Base-by-base conservation (phyloP, 37 sponge, comb jelly and placozoan species). In the Cliona cf. orientalis region DNA sequence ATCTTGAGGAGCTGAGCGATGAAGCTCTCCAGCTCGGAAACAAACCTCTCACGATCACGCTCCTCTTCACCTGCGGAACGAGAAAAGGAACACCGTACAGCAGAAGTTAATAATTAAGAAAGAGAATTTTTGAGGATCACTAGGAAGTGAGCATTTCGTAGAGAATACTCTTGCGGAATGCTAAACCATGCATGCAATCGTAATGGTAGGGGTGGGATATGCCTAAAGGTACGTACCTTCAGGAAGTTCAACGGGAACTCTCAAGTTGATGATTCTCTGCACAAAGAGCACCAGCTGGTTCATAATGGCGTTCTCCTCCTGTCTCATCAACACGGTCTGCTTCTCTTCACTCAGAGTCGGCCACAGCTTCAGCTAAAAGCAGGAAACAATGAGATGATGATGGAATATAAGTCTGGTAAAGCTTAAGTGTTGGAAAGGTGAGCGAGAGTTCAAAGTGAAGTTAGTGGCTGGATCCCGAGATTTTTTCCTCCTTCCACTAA, bases 231-330 rank as follows among this genome's bases (percentile, higher is more conserved):
- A 37, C 72, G n/a, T 46, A 84, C 84, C 72, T 75, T 46, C 82
- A 1, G 59, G 31, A 2, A 80, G 31, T 26, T 83, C 80, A n/a
- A 91, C 49, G 32, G 92, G 87, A 31, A 40, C 66, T 46, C 84
- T 58, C 1, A 91, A 78, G 23, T 69, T 46, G 38, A 91, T 86
- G 42, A 91, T 74, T 32, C 92, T 62, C 46, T 79, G 61, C 1
- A 87, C 74, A 58, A 83, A 91, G 17, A 91, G 65, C 17, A 91
- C 32, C 23, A 91, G 34, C 58, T 91, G 92, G 44, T 91, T 91
- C n/a, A 49, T 63, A 31, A 83, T 45, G 5, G 88, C 92, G 70
- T 91, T 91, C 64, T 91, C 88, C 41, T 91, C 92, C 46, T 79
- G 83, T 41, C 39, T 41, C 41, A 67, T 80, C 29, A 82, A 57